Percentiles rank a stretch among this genome's conserved stretches.
phyloP scores from a whole-genome alignment of 2,888 invertebrate genomes.

The Scaeva pyrastri region DNA sequence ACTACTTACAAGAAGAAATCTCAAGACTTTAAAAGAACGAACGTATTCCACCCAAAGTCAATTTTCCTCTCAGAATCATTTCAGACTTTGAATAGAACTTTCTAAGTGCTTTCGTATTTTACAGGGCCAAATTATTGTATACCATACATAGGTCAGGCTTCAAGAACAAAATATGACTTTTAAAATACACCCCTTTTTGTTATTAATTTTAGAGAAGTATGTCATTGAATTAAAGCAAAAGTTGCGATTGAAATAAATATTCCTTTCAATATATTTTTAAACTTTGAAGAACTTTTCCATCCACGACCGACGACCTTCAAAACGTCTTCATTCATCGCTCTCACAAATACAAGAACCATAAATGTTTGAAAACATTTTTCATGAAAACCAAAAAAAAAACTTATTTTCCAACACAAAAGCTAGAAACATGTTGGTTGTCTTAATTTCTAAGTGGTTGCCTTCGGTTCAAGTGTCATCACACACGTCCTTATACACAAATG shows the following conservation, averaged over 20 bases:
- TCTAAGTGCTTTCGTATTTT: no score
- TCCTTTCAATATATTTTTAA: neutral
- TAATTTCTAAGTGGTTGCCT: constrained; percentile 63
- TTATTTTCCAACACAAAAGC: constrained; percentile 8
- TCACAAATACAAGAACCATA: neutral
- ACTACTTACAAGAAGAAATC: no score
- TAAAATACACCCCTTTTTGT: no score
- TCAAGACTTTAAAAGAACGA: no score
- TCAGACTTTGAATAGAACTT: no score
- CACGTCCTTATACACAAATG: constrained; percentile 60
- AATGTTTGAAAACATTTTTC: constrained; percentile 2
- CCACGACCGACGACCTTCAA: neutral
- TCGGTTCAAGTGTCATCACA: constrained; percentile 69
- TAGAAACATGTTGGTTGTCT: constrained; percentile 43
- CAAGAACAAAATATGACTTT: no score
- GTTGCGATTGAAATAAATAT: neutral
- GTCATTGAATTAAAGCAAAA: no score
- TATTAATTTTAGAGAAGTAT: no score
- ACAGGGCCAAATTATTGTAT: no score
- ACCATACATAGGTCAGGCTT: no score
- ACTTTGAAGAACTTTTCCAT: neutral
- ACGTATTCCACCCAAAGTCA: no score
- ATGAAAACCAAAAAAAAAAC: neutral
- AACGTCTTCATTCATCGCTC: constrained; percentile 22
- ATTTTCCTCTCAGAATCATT: no score